phyloP scores from a whole-genome alignment of 2,113 vertebrate genomes.

The Sinosuthora webbiana region DNA sequence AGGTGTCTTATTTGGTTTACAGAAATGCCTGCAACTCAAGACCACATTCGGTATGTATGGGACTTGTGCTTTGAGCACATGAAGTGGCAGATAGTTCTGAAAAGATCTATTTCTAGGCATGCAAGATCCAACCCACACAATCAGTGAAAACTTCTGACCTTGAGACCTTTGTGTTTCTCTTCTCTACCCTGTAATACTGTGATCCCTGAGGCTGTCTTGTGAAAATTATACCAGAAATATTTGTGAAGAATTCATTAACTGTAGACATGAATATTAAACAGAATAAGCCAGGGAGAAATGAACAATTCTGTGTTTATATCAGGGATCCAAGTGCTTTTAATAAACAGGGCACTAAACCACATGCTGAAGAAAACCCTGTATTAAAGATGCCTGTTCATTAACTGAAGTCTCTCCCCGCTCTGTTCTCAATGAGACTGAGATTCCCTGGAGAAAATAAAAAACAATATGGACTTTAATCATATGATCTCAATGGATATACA shows the following conservation, averaged over 20 bases:
- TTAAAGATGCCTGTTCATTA: not conserved
- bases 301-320: not conserved
- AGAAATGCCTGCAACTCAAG: not conserved
- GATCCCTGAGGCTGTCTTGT: not conserved
- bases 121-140: not conserved
- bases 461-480: not conserved
- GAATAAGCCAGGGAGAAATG: not conserved
- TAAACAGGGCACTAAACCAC: not conserved
- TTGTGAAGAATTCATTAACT: not conserved
- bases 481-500: not conserved
- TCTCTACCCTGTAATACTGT: not conserved
- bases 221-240: not conserved
- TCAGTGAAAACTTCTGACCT: not conserved
- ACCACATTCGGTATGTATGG: not conserved
- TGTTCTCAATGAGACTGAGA: not conserved
- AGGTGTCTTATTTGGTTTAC: not conserved
- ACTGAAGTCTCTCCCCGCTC: not conserved
- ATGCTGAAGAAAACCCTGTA: not conserved
- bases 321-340: not conserved
- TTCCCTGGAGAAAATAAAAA: not conserved
- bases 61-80: not conserved
- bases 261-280: not conserved
- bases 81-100: not conserved
- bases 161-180: not conserved
- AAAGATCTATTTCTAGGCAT: not conserved